Evolutionary conservation across 2,797 vertebrate genomes (phyloP).

Genomic region (Parambassis ranga): DNA sequence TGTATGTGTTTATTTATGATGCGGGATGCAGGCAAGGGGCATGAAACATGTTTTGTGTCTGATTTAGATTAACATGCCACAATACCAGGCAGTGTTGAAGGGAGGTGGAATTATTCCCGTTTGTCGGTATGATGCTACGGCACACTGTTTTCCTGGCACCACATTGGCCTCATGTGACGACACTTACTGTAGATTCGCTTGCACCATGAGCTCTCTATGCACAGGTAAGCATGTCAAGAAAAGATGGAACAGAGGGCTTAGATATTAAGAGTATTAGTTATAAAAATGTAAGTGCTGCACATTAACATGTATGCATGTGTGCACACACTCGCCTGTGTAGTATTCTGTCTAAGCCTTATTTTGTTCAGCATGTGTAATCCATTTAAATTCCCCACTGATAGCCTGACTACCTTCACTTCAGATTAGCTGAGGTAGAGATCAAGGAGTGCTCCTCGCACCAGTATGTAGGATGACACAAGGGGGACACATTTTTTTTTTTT

Average conservation of each 20-base stretch:
- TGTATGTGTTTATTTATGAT: constrained; percentile 5
- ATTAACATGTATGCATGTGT: not conserved
- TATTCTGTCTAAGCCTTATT: constrained; percentile 71
- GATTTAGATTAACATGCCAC: constrained; percentile 6
- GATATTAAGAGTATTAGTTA: constrained; percentile 1
- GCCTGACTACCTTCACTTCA: constrained; percentile 79
- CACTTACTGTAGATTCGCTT: constrained; percentile 11
- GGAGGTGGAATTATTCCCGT: not conserved
- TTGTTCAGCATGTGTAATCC: constrained; percentile 80
- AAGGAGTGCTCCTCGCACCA: constrained; percentile 41
- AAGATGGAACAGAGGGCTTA: not conserved
- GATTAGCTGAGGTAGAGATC: constrained; percentile 78
- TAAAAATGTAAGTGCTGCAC: not conserved
- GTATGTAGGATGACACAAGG: constrained; percentile 14
- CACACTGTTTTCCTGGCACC: constrained; percentile 8
- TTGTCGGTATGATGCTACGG: not conserved
- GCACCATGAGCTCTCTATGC: not conserved
- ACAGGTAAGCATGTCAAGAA: constrained; percentile 8
- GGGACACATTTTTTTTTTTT: constrained; percentile 11
- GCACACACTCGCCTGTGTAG: constrained; percentile 15
- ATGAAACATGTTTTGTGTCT: constrained; percentile 13
- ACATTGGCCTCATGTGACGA: constrained; percentile 31
- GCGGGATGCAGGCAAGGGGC: not conserved
- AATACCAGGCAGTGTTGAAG: not conserved
- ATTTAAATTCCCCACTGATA: constrained; percentile 79